These are phyloP conservation scores for Lasioglossum lativentre DNA, from an alignment of 2,888 invertebrate genomes.

Conservation along the genomic window DNA sequence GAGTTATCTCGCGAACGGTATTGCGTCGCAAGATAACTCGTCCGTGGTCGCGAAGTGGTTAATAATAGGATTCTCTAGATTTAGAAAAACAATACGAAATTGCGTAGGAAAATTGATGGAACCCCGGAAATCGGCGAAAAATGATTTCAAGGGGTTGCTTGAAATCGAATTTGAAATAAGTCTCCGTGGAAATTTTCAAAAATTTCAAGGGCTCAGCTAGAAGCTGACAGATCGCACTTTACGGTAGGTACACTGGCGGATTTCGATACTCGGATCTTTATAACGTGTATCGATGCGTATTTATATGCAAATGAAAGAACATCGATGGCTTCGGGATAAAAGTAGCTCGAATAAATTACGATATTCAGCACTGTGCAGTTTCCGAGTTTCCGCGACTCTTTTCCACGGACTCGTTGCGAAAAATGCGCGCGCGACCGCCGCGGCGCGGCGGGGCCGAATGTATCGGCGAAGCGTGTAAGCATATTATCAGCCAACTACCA, in stretches of 20 bases:
- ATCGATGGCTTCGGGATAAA: constrained; percentile 14
- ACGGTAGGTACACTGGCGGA: background rate
- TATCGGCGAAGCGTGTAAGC: background rate
- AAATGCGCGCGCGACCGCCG: background rate
- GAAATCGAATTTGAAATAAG: background rate
- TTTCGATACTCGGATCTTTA: background rate
- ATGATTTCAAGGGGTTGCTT: background rate
- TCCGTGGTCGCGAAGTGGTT: too few species aligned
- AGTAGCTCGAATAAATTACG: constrained; percentile 44
- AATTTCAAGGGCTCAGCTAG: background rate
- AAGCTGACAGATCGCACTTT: background rate
- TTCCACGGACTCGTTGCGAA: background rate
- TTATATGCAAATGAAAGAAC: constrained; percentile 55
- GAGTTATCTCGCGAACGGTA: too few species aligned
- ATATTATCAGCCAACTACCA: background rate
- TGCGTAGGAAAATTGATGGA: background rate
- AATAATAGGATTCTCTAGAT: too few species aligned
- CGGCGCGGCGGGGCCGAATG: background rate
- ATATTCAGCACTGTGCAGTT: constrained; percentile 13
- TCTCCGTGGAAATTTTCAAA: too few species aligned
- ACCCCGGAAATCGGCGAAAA: background rate
- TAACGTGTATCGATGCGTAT: constrained; percentile 39
- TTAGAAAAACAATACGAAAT: too few species aligned
- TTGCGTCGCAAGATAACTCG: too few species aligned
- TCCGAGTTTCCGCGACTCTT: constrained; percentile 23